These are phyloP conservation scores for Ceryle rudis DNA, from an alignment of 2,797 vertebrate genomes.

Conservation along the genomic window DNA sequence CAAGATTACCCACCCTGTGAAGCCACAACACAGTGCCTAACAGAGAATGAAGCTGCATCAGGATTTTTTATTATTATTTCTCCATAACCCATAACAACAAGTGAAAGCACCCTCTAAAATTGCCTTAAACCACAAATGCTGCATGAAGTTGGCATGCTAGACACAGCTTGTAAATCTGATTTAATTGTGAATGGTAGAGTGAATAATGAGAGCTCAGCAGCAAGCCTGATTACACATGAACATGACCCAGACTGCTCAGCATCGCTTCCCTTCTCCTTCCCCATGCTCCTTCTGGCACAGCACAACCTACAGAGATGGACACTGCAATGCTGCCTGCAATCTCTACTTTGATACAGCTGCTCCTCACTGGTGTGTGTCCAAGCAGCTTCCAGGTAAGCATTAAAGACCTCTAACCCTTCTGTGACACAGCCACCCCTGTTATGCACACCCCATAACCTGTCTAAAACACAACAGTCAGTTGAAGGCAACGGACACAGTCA, in stretches of 20 bases:
- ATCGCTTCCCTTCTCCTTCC: background rate
- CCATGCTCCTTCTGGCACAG: background rate
- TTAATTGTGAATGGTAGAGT: constrained; percentile 71
- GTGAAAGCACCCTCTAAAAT: constrained; percentile 49
- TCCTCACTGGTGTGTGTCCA: background rate
- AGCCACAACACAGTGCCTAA: constrained; percentile 7
- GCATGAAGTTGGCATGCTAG: constrained; percentile 35
- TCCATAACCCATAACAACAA: constrained; percentile 30
- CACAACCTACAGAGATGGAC: background rate
- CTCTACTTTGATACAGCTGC: background rate
- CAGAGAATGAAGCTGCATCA: constrained; percentile 10
- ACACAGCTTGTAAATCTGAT: constrained; percentile 63
- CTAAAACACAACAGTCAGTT: background rate
- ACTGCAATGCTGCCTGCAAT: rapidly evolving
- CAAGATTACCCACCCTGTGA: constrained; percentile 3
- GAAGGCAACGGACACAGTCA: background rate
- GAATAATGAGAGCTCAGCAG: constrained; percentile 67
- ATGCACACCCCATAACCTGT: rapidly evolving
- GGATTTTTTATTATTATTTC: constrained; percentile 6
- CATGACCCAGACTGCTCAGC: background rate
- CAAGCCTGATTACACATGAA: constrained; percentile 56
- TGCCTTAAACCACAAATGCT: constrained; percentile 50
- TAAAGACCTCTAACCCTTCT: background rate
- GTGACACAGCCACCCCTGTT: background rate
- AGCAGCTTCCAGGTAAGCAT: background rate